Percentiles rank a stretch among this genome's conserved stretches.
These are phyloP conservation scores for Podarcis lilfordi DNA, from an alignment of 2,797 vertebrate genomes.

Conservation along the genomic window DNA sequence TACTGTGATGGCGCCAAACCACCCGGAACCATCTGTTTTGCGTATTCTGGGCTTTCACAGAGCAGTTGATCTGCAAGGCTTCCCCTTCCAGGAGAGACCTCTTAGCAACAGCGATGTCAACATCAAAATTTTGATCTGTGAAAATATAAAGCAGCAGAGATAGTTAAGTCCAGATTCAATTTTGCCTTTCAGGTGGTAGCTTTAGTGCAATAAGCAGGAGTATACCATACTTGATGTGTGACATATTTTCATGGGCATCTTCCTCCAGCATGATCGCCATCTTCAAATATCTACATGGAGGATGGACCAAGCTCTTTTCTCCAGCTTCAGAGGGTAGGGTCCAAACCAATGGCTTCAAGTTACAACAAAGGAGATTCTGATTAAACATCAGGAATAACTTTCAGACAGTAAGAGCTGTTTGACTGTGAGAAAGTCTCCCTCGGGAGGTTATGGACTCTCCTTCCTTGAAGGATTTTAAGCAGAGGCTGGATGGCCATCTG, in stretches of 20 bases:
- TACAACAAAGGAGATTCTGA: no score
- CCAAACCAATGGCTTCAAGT: no score
- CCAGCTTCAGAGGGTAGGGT: no score
- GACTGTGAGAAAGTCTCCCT: no score
- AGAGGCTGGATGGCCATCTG: no score
- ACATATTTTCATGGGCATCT: background rate
- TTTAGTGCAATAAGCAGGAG: background rate
- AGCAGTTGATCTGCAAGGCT: conserved; percentile 78
- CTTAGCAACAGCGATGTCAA: conserved; percentile 64
- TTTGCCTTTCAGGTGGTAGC: background rate
- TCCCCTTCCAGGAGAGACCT: conserved; percentile 75
- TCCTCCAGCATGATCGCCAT: no score
- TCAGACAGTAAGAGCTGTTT: no score
- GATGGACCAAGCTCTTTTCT: no score
- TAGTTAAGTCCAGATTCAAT: background rate
- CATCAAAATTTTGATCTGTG: conserved; percentile 71
- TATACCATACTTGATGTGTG: accelerated
- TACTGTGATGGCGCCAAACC: conserved; percentile 75
- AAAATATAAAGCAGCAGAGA: conserved; percentile 49
- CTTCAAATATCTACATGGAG: no score
- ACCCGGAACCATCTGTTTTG: conserved; percentile 74
- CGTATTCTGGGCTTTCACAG: conserved; percentile 59
- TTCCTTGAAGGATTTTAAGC: no score
- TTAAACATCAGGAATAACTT: no score
- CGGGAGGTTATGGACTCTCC: no score